Conservation (phyloP, 2,797 vertebrate species). For the Semotilus atromaculatus region DNA sequence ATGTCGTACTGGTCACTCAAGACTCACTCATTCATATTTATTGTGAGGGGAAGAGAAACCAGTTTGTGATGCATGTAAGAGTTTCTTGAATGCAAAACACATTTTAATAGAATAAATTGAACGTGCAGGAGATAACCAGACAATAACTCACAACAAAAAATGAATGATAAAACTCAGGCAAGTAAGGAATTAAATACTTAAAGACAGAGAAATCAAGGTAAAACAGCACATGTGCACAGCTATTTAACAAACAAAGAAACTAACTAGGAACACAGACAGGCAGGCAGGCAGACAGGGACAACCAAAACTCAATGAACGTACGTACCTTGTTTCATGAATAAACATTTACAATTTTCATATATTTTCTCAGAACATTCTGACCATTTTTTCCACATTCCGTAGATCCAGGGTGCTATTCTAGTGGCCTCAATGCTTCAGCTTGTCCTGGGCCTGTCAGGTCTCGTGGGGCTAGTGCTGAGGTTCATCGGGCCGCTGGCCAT, state of each 20-base stretch:
- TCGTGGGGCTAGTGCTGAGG: slow-evolving; percentile 78
- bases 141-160: too few relatives aligned
- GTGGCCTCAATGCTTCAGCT: slow-evolving; percentile 80
- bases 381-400: slow-evolving; percentile 31
- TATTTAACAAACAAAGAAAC: too few relatives aligned
- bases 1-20: not conserved
- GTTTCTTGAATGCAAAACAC: not conserved
- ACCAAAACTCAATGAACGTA: too few relatives aligned
- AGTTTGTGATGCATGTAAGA: not conserved
- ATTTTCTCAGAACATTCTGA: not conserved
- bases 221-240: too few relatives aligned
- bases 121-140: too few relatives aligned
- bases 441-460: slow-evolving; percentile 76
- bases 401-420: slow-evolving; percentile 84
- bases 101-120: not conserved
- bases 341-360: not conserved
- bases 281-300: too few relatives aligned
- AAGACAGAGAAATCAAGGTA: too few relatives aligned
- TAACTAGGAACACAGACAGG: too few relatives aligned
- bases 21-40: too few relatives aligned
- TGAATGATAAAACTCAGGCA: too few relatives aligned
- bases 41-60: not conserved
- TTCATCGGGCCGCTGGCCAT: slow-evolving; percentile 82
- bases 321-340: not conserved
- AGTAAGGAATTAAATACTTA: too few relatives aligned